Conservation (phyloP, 2,797 vertebrate species). For the Rhinoraja longicauda region DNA sequence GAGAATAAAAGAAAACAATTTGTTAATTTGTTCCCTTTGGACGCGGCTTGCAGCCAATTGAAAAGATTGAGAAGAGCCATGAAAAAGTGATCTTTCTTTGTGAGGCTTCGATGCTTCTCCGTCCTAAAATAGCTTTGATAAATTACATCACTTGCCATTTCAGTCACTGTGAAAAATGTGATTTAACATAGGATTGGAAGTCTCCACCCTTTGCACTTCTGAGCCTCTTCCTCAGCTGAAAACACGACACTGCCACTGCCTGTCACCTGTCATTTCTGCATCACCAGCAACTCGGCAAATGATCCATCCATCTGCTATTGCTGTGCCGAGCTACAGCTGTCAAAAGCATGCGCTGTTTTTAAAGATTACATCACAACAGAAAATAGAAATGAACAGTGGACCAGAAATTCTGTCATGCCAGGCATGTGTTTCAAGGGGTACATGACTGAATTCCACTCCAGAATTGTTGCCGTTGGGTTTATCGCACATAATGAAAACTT, state of each 20-base stretch:
- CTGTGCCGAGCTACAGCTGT: not conserved
- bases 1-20: not conserved
- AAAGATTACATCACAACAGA: not conserved
- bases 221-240: conserved; percentile 12
- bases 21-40: not conserved
- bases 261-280: conserved; percentile 13
- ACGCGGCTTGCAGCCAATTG: not conserved
- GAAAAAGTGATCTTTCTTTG: not conserved
- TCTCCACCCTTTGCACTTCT: not conserved
- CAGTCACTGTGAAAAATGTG: not conserved
- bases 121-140: not conserved
- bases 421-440: not conserved
- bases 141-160: not conserved
- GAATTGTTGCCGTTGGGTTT: too few species aligned
- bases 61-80: not conserved
- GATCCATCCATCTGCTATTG: conserved; percentile 32
- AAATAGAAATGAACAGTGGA: not conserved
- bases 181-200: conserved; percentile 4
- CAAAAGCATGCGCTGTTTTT: conserved; percentile 6
- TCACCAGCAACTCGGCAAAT: not conserved
- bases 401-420: too few species aligned
- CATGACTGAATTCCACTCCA: not conserved
- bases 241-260: conserved; percentile 2
- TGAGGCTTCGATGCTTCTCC: not conserved
- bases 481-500: too few species aligned